These are phyloP conservation scores for Antidorcas marsupialis DNA, from an alignment of 2,113 vertebrate species.

Conservation along the genomic window DNA sequence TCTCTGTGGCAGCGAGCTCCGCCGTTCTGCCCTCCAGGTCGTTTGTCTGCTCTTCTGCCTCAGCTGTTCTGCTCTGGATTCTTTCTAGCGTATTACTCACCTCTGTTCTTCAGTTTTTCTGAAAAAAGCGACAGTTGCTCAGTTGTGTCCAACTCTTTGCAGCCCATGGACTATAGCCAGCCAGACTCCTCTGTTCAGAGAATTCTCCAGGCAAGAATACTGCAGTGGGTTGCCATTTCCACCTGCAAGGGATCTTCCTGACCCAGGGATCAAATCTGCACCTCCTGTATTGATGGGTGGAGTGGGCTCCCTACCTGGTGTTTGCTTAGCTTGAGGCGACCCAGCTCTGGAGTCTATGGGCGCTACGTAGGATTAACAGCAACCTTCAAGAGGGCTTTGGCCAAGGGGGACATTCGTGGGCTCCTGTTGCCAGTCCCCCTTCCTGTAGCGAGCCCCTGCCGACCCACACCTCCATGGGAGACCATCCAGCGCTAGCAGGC, in stretches of 20 bases:
- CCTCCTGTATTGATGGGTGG: not conserved
- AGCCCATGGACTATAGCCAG: not conserved
- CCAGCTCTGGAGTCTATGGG: not conserved
- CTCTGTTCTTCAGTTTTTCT: not conserved
- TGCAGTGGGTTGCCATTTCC: not conserved
- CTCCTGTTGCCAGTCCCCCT: not conserved
- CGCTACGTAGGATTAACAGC: rapidly evolving
- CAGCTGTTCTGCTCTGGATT: rapidly evolving
- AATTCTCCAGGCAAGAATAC: not conserved
- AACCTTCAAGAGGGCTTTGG: not conserved
- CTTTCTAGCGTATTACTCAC: not conserved
- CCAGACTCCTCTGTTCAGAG: not conserved
- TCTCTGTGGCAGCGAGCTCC: not conserved
- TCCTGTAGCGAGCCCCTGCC: not conserved
- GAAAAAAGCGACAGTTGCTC: not conserved
- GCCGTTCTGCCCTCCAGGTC: not conserved
- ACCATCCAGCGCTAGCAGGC: not conserved
- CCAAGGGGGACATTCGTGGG: not conserved
- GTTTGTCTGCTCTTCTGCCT: not conserved
- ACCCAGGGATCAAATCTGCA: not conserved
- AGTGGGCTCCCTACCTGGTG: not conserved
- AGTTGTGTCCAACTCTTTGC: not conserved
- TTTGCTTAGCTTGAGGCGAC: not conserved
- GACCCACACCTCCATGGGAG: not conserved
- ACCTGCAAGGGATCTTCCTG: not conserved